phyloP scores from a whole-genome alignment of 2,888 invertebrate species.

The Melikaiella ostensackeni region DNA sequence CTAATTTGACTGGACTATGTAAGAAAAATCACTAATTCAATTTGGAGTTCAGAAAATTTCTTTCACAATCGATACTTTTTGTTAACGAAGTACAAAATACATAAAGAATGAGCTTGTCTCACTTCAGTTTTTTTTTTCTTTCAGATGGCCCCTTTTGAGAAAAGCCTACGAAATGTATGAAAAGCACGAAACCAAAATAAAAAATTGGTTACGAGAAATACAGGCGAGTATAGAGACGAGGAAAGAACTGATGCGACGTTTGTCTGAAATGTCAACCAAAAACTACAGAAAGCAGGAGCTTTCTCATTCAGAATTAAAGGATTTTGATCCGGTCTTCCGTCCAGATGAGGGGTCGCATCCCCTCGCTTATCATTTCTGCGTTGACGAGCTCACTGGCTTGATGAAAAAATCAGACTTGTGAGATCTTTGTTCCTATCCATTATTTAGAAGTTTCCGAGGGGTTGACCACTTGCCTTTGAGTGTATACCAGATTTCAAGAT shows the following conservation, averaged over 20 bases:
- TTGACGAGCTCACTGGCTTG: conserved; percentile 75
- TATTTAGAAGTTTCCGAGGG: not conserved
- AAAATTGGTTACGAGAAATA: conserved; percentile 75
- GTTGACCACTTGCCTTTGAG: no score
- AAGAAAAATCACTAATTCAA: no score
- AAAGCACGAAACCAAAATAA: conserved; percentile 51
- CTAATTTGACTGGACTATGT: no score
- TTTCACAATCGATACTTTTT: no score
- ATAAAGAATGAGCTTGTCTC: no score
- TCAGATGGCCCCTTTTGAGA: conserved; percentile 76
- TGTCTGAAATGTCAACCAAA: conserved; percentile 77
- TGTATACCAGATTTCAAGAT: no score
- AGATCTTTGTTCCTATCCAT: conserved; percentile 51
- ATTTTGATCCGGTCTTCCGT: conserved; percentile 74
- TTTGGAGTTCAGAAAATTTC: no score
- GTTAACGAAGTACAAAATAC: no score
- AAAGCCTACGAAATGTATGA: conserved; percentile 69
- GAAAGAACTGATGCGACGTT: conserved; percentile 68
- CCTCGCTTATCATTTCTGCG: conserved; percentile 77
- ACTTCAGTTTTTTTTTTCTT: no score
- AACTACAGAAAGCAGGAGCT: conserved; percentile 78
- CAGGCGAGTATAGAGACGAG: conserved; percentile 69
- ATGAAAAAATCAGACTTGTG: conserved; percentile 64
- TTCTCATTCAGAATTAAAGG: conserved; percentile 76
- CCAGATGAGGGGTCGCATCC: conserved; percentile 71